Evolutionary conservation across 2,888 invertebrate species (phyloP).

Genomic region (Andrena dorsata): DNA sequence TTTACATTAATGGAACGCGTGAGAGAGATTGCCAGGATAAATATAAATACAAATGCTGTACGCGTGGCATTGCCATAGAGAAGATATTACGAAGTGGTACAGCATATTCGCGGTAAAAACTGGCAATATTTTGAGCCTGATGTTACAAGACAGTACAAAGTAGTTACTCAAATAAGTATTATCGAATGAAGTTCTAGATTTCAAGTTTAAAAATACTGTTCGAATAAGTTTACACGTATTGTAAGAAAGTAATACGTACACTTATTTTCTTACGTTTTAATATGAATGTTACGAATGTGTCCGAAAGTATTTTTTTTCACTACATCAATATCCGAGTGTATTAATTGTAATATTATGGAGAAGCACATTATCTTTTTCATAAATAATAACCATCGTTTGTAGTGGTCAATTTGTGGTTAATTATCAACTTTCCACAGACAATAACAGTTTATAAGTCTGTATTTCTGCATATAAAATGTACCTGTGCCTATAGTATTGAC

Average conservation of each 20-base stretch:
- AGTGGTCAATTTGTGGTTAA: not conserved
- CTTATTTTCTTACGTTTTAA: slow-evolving; percentile 10
- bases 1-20: slow-evolving; percentile 73
- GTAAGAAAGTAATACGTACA: not conserved
- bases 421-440: slow-evolving; percentile 7
- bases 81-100: not conserved
- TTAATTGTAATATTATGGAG: slow-evolving; percentile 1
- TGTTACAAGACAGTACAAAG: slow-evolving; percentile 66
- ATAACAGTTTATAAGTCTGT: not conserved
- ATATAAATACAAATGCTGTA: slow-evolving; percentile 38
- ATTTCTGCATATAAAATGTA: slow-evolving; percentile 11
- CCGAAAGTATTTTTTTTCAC: not conserved
- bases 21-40: slow-evolving; percentile 22
- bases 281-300: slow-evolving; percentile 3
- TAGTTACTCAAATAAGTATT: slow-evolving; percentile 61
- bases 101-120: not conserved
- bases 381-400: not conserved
- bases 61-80: slow-evolving; percentile 19
- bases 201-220: slow-evolving; percentile 36
- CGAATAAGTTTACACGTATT: slow-evolving; percentile 29
- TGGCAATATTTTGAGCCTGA: slow-evolving; percentile 50
- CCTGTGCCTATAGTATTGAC: slow-evolving; percentile 8
- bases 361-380: not conserved
- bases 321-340: not conserved
- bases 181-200: slow-evolving; percentile 50